A percentile compares a stretch with the other conserved stretches of the same genome.
phyloP scores from a whole-genome alignment of 2,113 vertebrate species.

The Petrocephalus zakoni region DNA sequence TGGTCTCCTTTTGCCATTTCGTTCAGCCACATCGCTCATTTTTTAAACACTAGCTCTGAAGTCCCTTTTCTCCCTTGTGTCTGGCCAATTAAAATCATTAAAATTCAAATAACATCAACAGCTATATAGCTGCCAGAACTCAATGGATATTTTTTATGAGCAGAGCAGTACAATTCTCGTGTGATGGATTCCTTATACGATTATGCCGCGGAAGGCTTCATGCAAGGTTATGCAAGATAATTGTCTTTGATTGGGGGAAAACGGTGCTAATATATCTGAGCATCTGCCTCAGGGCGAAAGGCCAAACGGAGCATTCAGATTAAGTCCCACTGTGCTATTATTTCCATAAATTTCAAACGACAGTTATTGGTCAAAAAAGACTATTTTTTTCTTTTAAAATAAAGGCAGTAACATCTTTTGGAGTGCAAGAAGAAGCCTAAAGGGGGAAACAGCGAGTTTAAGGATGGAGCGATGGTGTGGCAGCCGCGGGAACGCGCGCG shows the following conservation, averaged over 20 bases:
- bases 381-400: conserved; percentile 30
- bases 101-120: neutral
- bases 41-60: conserved; percentile 17
- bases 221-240: neutral
- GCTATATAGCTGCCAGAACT: neutral
- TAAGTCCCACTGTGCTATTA: neutral
- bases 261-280: neutral
- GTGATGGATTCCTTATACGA: neutral
- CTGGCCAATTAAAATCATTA: neutral
- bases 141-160: neutral
- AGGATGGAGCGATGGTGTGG: neutral
- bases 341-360: conserved; percentile 10
- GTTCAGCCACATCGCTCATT: conserved; percentile 13
- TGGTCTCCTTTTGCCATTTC: neutral
- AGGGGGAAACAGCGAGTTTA: neutral
- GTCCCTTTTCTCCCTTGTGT: neutral
- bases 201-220: neutral
- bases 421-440: too few relatives aligned
- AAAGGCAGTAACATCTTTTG: neutral
- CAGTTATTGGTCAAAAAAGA: conserved; percentile 24
- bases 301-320: conserved; percentile 20
- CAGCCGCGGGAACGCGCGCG: neutral
- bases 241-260: neutral
- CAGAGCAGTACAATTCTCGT: neutral
- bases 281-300: conserved; percentile 10